Percentiles rank a stretch among this genome's conserved stretches.
Conservation (phyloP, 2,888 invertebrate genomes). For the Ochropleura plecta region DNA sequence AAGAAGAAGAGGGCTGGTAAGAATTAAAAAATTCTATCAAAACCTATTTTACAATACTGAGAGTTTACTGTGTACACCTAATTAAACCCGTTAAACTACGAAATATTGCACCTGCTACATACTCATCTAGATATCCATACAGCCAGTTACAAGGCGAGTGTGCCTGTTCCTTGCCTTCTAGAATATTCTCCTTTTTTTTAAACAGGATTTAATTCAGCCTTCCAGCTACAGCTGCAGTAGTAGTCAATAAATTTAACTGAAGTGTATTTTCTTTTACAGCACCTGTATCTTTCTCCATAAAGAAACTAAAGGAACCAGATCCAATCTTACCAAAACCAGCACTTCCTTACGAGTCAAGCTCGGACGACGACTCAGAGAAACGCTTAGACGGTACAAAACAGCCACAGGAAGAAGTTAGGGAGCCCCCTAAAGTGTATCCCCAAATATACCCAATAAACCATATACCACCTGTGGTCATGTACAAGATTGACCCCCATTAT, state of each 20-base stretch:
- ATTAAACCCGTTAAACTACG: no score
- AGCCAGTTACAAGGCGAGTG: not conserved
- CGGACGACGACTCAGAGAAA: slow-evolving; percentile 91
- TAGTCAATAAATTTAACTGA: not conserved
- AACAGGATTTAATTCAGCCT: not conserved
- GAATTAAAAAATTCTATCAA: slow-evolving; percentile 9
- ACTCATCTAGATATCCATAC: no score
- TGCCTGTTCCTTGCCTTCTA: not conserved
- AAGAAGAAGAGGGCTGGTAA: slow-evolving; percentile 65
- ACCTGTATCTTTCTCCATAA: slow-evolving; percentile 96
- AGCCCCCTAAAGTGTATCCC: slow-evolving; percentile 65
- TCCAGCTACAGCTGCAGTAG: not conserved
- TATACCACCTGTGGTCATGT: slow-evolving; percentile 79
- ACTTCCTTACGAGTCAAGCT: slow-evolving; percentile 94
- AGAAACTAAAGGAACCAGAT: slow-evolving; percentile 94
- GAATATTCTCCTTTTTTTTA: not conserved
- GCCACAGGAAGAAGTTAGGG: slow-evolving; percentile 60
- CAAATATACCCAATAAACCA: slow-evolving; percentile 64
- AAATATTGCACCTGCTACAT: no score
- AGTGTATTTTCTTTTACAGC: slow-evolving; percentile 80
- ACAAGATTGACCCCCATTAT: slow-evolving; percentile 80
- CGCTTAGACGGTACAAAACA: slow-evolving; percentile 64
- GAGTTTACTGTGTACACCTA: no score
- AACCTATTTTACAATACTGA: no score
- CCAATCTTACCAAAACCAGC: slow-evolving; percentile 93